phyloP scores from a whole-genome alignment of 1,140 invertebrate genomes.

The Aricia agestis region DNA sequence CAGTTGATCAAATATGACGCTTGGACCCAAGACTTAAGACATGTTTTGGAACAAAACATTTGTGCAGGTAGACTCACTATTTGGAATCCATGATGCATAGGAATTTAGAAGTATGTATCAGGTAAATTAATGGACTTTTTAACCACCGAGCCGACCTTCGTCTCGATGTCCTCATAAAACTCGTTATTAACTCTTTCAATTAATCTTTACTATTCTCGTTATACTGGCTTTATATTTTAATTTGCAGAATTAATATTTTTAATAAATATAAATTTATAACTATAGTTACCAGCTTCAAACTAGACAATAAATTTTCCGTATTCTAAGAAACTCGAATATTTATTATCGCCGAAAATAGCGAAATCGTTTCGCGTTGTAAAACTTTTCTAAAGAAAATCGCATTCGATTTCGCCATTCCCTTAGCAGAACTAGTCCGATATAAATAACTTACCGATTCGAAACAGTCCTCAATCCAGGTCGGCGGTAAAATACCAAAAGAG shows the following conservation, averaged over 20 bases:
- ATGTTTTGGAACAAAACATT: not conserved
- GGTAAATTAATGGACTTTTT: not conserved
- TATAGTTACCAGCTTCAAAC: not conserved
- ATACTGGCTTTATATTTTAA: not conserved
- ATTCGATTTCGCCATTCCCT: slow-evolving; percentile 3
- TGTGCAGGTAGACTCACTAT: not conserved
- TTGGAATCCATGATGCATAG: not conserved
- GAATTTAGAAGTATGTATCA: not conserved
- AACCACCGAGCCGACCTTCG: not conserved
- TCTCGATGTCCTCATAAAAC: slow-evolving; percentile 5
- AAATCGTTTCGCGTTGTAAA: not conserved
- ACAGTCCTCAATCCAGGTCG: slow-evolving; percentile 71
- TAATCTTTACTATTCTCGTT: not conserved
- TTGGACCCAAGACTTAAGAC: not conserved
- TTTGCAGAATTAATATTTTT: not conserved
- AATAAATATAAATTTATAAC: not conserved
- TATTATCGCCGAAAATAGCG: not conserved
- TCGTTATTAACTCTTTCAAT: slow-evolving; percentile 6
- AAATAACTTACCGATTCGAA: slow-evolving; percentile 67
- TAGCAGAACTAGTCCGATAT: slow-evolving; percentile 12
- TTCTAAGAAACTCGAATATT: not conserved
- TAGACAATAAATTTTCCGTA: not conserved
- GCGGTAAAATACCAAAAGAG: slow-evolving; percentile 67
- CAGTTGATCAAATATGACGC: not conserved
- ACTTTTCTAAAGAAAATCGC: not conserved